phyloP scores from a whole-genome alignment of 2,113 vertebrate species.

The Actenoides hombroni region DNA sequence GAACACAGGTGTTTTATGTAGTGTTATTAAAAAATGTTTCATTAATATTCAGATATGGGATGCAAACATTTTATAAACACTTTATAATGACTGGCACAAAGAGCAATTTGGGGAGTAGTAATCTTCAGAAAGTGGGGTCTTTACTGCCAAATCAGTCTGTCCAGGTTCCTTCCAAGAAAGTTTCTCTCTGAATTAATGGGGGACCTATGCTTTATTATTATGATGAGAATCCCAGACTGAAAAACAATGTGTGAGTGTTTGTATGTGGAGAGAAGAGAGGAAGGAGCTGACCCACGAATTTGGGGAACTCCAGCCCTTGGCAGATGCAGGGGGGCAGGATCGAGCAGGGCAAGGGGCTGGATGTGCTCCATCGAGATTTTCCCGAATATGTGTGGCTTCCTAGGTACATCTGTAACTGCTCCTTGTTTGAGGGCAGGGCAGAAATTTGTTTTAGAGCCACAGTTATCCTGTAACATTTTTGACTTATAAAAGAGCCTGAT shows the following conservation, averaged over 20 bases:
- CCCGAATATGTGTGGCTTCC: background rate
- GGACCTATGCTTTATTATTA: background rate
- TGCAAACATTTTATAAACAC: background rate
- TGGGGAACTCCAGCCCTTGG: background rate
- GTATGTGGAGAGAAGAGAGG: background rate
- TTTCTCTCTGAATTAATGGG: background rate
- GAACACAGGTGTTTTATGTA: conserved; percentile 58
- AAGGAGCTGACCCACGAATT: fast-evolving
- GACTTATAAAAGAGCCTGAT: conserved; percentile 20
- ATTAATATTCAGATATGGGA: conserved; percentile 33
- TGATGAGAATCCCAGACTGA: background rate
- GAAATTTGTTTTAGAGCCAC: background rate
- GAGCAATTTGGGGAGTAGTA: background rate
- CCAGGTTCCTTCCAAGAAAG: background rate
- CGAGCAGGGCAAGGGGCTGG: background rate
- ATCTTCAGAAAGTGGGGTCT: background rate
- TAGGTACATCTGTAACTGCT: background rate
- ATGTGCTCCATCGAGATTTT: fast-evolving
- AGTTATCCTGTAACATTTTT: conserved; percentile 12
- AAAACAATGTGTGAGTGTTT: background rate
- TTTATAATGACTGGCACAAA: background rate
- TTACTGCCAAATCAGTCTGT: background rate
- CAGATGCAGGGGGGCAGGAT: background rate
- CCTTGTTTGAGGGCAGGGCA: background rate
- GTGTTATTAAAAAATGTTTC: conserved; percentile 25